Conservation (phyloP, 2,113 vertebrate genomes). For the Grammomys dolichurus region DNA sequence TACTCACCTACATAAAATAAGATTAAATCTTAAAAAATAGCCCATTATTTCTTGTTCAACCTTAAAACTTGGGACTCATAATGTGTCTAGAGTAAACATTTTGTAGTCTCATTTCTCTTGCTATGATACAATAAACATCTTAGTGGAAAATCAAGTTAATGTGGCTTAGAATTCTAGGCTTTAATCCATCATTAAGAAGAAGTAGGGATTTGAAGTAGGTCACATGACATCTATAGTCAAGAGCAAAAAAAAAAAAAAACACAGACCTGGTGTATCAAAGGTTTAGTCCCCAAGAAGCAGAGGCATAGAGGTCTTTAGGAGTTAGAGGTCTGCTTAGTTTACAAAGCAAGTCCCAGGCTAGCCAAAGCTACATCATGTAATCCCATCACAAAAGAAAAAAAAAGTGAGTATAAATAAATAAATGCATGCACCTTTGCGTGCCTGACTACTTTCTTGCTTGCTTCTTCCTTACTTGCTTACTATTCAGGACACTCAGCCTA, state of each 20-base stretch:
- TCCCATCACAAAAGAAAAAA: not conserved
- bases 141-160: not conserved
- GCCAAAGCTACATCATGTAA: not conserved
- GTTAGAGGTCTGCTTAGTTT: too few species aligned
- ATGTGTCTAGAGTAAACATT: not conserved
- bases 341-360: not conserved
- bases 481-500: not conserved
- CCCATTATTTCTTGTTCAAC: not conserved
- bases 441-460: not conserved
- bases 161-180: not conserved
- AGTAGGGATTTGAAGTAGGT: not conserved
- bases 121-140: not conserved
- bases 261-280: not conserved
- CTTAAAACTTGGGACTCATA: not conserved
- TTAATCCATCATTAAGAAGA: not conserved
- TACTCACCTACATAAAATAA: too few species aligned
- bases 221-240: not conserved
- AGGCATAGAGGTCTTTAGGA: not conserved
- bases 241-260: not conserved
- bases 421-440: not conserved
- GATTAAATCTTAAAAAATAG: not conserved
- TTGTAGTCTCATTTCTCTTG: not conserved
- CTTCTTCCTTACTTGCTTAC: not conserved
- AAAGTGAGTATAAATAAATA: too few species aligned
- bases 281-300: too few species aligned